Base-by-base conservation (phyloP, 2,797 vertebrate species). In the Sphaeramia orbicularis region DNA sequence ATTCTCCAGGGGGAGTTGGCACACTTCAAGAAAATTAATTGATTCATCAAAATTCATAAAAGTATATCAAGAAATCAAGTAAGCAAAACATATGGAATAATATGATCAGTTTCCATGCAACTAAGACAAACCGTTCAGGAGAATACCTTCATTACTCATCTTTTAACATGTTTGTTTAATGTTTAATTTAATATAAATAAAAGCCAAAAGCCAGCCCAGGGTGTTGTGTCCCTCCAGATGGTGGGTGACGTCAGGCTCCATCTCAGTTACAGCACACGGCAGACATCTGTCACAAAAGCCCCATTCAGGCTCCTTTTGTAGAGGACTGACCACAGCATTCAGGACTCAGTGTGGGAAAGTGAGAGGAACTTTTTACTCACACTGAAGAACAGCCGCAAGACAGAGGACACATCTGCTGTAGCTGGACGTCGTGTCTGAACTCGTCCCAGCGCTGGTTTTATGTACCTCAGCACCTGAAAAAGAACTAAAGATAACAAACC, bases 291-390 rank as follows among this genome's bases (percentile, higher is more conserved):
- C 71, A 84, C 78, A 67, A 79, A 85, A 57, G 65, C 77, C 90
- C 47, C 47, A 75, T 86, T 86, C 71, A 86, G 62, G 58, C 43
- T 14, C 54, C 67, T 56, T 86, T 87, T 91, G 74, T 88, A 2
- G 41, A 59, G 14, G 58, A 45, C 7, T 27, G 80, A 84, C 67
- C 64, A 59, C 53, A 79, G 35, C 66, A 73, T 78, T 79, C 80
- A 83, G 45, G 56, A 69, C 51, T 58, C 38, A 80, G 78, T 89
- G 89, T 92, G 89, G 72, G 89, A 90, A 93, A 78, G 69, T 91
- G 65, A 69, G 71, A 83, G 76, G 74, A 63, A 65, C 70, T 32
- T 59, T 49, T 59, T 64, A 44, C 50, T 50, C 78, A 75, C 80
- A 63, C 41, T 43, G 43, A 66, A n/a, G n/a, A n/a, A n/a, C n/a